Evolutionary conservation across 2,113 vertebrate species (phyloP), one percentile per base, ranked within the genome.

Genomic region (Petroica traversi): DNA sequence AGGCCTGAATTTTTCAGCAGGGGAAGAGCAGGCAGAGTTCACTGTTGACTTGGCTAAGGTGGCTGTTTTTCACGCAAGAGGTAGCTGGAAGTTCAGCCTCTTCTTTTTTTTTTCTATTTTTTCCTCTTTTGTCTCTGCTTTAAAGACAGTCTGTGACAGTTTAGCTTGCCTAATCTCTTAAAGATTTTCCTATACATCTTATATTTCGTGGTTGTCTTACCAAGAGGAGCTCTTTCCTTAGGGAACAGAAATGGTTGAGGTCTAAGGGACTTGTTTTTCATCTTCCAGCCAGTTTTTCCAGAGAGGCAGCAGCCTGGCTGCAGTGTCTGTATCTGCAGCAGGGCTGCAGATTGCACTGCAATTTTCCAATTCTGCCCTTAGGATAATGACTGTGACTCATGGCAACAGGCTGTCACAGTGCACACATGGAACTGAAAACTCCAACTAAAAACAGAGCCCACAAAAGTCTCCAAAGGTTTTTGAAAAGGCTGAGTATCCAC

Each of bases 31-130:
- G 78, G 17, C 40, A 57, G 89, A 91, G 92, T 94, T 82, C 78
- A 72, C 51, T 71, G n/a, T 52, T 73, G 83, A 74, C 89, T 96
- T 93, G 85, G 90, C 38, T 71, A 85, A 95, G 59, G 12, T 55
- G 82, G 46, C 55, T 49, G 19, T 17, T 71, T 92, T 45, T 82
- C 76, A 86, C 51, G 51, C 28, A 51, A 71, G 55, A 86, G 54
- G 64, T 73, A 79, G 90, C 51, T 86, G 71, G 51, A 91, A 93
- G 84, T 81, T 79, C 86, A 72, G 40, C n/a, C 61, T 52, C n/a
- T 85, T 17, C 19, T 41, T 63, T 40, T 57, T 19, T 51, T 14
- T 29, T 15, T 1, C 19, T 29, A n/a, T 63, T 46, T 45, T 23
- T 16, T 3, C 2, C 25, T 15, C 34, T 2, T 45, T 71, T 36